These are phyloP conservation scores for Pteruthius melanotis DNA, from an alignment of 2,113 vertebrate genomes.

Conservation along the genomic window DNA sequence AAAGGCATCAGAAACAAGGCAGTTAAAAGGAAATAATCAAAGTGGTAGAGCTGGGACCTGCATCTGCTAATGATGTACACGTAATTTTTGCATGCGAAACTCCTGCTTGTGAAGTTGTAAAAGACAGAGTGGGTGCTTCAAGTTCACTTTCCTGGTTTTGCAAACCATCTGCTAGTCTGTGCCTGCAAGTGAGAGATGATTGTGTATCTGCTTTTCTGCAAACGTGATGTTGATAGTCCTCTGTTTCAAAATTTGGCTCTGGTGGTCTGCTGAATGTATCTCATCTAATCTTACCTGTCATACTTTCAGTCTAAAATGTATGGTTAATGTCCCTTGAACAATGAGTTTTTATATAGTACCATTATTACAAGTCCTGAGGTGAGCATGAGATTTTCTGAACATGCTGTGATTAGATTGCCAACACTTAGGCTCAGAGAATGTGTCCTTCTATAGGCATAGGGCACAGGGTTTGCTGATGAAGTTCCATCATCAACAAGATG, in stretches of 20 bases:
- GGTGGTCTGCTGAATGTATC: background rate
- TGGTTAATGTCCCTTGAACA: background rate
- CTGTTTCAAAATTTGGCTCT: background rate
- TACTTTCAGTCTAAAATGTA: background rate
- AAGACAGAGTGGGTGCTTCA: background rate
- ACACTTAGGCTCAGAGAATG: background rate
- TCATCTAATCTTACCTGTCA: background rate
- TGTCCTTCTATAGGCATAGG: background rate
- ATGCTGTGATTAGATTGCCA: background rate
- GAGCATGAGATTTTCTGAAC: background rate
- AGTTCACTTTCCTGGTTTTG: background rate
- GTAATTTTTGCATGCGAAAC: slow-evolving; percentile 5
- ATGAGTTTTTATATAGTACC: background rate
- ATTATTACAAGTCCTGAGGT: background rate
- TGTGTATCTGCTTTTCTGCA: background rate
- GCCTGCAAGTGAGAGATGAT: background rate
- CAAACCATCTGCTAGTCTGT: slow-evolving; percentile 35
- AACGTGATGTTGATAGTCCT: background rate
- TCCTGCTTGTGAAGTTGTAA: background rate
- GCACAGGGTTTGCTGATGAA: background rate
- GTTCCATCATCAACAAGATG: background rate
- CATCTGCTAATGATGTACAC: background rate
- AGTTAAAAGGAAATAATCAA: slow-evolving; percentile 33
- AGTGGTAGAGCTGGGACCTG: slow-evolving; percentile 7
- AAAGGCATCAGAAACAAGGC: background rate